Base-by-base conservation (phyloP, 92 coral and sea anemone species). In the Epizoanthus scotinus region DNA sequence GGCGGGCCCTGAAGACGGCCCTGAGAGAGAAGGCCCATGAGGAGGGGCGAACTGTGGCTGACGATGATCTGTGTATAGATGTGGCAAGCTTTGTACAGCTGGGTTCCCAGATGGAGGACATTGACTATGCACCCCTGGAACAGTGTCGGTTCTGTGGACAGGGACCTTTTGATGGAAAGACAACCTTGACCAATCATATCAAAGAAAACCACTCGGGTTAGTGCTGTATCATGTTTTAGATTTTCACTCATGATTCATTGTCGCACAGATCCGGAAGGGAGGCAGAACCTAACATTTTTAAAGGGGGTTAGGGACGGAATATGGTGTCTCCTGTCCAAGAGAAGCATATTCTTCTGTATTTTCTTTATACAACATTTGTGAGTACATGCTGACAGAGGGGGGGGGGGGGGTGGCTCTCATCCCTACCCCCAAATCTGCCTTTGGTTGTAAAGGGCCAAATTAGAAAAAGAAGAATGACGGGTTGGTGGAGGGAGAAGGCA, bases 91-190 rank as follows among this genome's bases (percentile, higher is more conserved):
- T 75, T 38, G 81, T 75, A 15, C 60, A 75, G 44, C 49, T 38
- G 38, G 81, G 81, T 22, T 53, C 81, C 24, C 81, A 75, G 19
- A 75, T 75, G 55, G 63, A 59, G 27, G 81, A 75, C 44, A 75
- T 75, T 19, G 68, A 75, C 18, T 55, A 63, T 19, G 56, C 38
- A 20, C 15, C 56, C 6, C 53, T 75, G 44, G 81, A 75, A 24
- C 68, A n/a, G n/a, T 58, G 68, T 22, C 59, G 61, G 50, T 63
- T 42, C 40, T 75, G 56, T 21, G 44, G 40, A 6, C 29, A 40
- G 36, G 81, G 56, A 19, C 81, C 81, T 10, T 75, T 59, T 75
- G 56, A 36, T 9, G 81, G 53, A 63, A 31, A 59, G 7, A 38
- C 5, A 24, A 34, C 68, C 38, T 47, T 58, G 15, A 36, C 81